phyloP scores from a whole-genome alignment of 1,140 invertebrate species.

The Sesamia nonagrioides region DNA sequence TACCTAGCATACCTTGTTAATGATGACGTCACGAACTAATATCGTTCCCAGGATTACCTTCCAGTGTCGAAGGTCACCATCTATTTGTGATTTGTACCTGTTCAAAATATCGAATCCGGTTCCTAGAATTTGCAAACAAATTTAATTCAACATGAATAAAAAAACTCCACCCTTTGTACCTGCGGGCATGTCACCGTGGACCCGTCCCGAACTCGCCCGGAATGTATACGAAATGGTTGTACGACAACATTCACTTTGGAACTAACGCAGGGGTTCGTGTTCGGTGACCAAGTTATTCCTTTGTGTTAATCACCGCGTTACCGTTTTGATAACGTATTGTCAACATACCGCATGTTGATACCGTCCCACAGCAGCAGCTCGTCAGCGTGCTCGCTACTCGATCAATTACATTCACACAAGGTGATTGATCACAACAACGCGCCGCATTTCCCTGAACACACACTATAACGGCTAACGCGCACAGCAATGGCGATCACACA shows the following conservation, averaged over 20 bases:
- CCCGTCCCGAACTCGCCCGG: background rate
- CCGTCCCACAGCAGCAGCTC: too few species aligned
- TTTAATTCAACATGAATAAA: background rate
- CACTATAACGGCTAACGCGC: background rate
- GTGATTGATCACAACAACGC: background rate
- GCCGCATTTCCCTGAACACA: background rate
- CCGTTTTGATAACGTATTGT: too few species aligned
- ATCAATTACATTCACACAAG: constrained; percentile 16
- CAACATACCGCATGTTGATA: too few species aligned
- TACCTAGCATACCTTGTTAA: too few species aligned
- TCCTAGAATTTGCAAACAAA: background rate
- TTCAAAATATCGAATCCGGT: background rate
- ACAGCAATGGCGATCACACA: background rate
- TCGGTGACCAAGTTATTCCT: background rate
- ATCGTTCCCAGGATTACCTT: background rate
- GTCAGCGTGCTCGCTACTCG: background rate
- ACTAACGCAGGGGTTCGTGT: background rate
- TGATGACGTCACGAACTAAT: background rate
- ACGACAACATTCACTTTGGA: background rate
- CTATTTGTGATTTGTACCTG: background rate
- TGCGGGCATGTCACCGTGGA: background rate
- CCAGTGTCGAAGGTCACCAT: background rate
- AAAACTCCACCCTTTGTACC: background rate
- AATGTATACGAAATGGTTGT: constrained; percentile 2
- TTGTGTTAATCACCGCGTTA: background rate